Evolutionary conservation across 2,888 invertebrate species (phyloP).

Genomic region (Chorisops tibialis): DNA sequence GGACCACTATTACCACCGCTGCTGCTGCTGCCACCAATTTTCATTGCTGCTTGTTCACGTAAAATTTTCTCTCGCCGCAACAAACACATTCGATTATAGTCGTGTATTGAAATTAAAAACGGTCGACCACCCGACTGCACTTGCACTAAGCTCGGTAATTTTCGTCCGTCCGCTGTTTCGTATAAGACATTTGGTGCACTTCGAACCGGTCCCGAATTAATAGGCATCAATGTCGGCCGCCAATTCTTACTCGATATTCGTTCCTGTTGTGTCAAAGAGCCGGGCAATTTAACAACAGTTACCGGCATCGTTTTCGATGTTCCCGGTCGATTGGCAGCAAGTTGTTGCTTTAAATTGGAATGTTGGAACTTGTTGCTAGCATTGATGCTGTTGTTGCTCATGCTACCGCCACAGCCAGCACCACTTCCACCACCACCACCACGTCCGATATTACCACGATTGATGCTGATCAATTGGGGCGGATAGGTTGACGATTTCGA

Average conservation of each 20-base stretch:
- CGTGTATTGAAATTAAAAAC: slow-evolving; percentile 73
- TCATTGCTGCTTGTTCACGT: slow-evolving; percentile 56
- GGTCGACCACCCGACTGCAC: slow-evolving; percentile 75
- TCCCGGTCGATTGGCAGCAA: slow-evolving; percentile 27
- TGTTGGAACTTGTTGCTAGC: slow-evolving; percentile 37
- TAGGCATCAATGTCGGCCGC: slow-evolving; percentile 69
- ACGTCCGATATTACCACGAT: slow-evolving; percentile 20
- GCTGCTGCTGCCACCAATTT: slow-evolving; percentile 29
- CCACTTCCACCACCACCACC: background rate
- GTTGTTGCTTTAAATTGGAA: slow-evolving; percentile 40
- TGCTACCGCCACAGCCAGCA: background rate
- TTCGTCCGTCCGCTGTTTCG: slow-evolving; percentile 59
- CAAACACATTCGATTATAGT: slow-evolving; percentile 77
- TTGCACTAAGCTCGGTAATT: slow-evolving; percentile 65
- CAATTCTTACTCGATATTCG: slow-evolving; percentile 60
- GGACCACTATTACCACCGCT: background rate
- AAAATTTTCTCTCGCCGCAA: slow-evolving; percentile 65
- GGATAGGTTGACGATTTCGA: slow-evolving; percentile 35
- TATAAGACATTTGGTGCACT: slow-evolving; percentile 51
- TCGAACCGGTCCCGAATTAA: slow-evolving; percentile 52
- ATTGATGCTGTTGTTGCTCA: background rate
- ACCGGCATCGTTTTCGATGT: slow-evolving; percentile 38
- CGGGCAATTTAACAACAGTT: slow-evolving; percentile 48
- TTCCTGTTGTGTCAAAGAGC: slow-evolving; percentile 51
- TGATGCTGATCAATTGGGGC: slow-evolving; percentile 36